Evolutionary conservation across 2,113 vertebrate species (phyloP).

Genomic region (Hydropotes inermis): DNA sequence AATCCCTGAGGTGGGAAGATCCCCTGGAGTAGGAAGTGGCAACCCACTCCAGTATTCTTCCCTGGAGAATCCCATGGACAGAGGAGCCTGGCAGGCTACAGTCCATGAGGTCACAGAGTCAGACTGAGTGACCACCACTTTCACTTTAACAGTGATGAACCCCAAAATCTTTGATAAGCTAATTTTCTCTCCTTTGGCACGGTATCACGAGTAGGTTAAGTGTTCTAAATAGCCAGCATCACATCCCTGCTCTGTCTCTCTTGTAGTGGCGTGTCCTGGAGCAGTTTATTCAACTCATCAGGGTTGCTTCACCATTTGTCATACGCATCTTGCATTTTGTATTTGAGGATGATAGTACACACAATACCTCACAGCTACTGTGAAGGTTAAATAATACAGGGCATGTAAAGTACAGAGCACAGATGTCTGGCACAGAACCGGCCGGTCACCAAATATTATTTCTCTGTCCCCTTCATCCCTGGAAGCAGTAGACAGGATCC

Average conservation of each 20-base stretch:
- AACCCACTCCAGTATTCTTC: not conserved
- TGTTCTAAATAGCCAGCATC: not conserved
- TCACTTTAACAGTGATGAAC: not conserved
- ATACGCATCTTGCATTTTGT: not conserved
- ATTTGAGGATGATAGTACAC: not conserved
- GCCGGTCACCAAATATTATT: not conserved
- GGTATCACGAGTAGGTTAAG: not conserved
- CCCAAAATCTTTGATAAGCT: not conserved
- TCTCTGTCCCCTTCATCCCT: not conserved
- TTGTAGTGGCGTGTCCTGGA: not conserved
- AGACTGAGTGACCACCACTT: not conserved
- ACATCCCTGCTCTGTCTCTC: not conserved
- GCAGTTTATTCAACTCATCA: not conserved
- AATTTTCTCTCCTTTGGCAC: not conserved
- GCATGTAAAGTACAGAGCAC: not conserved
- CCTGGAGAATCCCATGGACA: not conserved
- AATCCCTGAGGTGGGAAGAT: not conserved
- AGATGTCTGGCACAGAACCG: not conserved
- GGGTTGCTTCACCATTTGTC: not conserved
- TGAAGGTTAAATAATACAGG: constrained; percentile 1
- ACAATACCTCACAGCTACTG: not conserved
- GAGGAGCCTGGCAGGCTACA: not conserved
- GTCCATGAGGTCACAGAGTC: not conserved
- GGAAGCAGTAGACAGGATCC: not conserved
- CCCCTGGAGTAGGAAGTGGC: not conserved